Percentiles rank a stretch among this genome's conserved stretches.
Evolutionary conservation across 2,888 invertebrate genomes (phyloP).

Genomic region (Junonia oenone): DNA sequence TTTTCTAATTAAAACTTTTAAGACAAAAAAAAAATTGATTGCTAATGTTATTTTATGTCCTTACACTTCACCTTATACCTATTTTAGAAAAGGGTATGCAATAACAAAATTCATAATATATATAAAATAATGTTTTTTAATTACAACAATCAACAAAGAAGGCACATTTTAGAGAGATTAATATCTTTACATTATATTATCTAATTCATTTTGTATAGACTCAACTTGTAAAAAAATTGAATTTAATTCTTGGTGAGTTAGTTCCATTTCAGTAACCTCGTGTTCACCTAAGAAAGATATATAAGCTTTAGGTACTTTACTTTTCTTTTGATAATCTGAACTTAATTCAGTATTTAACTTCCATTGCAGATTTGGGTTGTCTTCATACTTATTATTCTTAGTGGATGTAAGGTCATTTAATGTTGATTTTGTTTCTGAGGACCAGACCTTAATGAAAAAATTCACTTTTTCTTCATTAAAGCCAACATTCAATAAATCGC

Average conservation of each 20-base stretch:
- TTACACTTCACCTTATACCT: no score
- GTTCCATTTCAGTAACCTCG: slow-evolving; percentile 51
- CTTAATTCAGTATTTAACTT: slow-evolving; percentile 67
- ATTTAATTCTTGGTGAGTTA: slow-evolving; percentile 63
- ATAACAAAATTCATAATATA: background rate
- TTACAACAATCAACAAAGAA: slow-evolving; percentile 18
- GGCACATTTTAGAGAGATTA: slow-evolving; percentile 20
- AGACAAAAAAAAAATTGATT: no score
- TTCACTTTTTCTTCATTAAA: slow-evolving; percentile 56
- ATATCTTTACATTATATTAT: slow-evolving; percentile 46
- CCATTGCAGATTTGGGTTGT: slow-evolving; percentile 52
- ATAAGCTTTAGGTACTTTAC: slow-evolving; percentile 64
- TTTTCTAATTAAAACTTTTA: no score
- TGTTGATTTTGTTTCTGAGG: slow-evolving; percentile 54
- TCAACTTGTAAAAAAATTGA: slow-evolving; percentile 65
- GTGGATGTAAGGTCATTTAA: slow-evolving; percentile 51
- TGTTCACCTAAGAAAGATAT: slow-evolving; percentile 39
- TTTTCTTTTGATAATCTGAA: slow-evolving; percentile 60
- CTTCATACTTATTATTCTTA: slow-evolving; percentile 37
- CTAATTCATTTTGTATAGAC: slow-evolving; percentile 66
- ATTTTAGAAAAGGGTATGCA: background rate
- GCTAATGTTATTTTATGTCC: no score
- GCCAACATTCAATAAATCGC: slow-evolving; percentile 51
- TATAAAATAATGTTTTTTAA: slow-evolving; percentile 13
- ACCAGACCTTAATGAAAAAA: slow-evolving; percentile 62